A percentile compares a stretch with the other conserved stretches of the same genome.
Evolutionary conservation across 2,888 invertebrate genomes (phyloP).

Genomic region (Pyrgus malvae): DNA sequence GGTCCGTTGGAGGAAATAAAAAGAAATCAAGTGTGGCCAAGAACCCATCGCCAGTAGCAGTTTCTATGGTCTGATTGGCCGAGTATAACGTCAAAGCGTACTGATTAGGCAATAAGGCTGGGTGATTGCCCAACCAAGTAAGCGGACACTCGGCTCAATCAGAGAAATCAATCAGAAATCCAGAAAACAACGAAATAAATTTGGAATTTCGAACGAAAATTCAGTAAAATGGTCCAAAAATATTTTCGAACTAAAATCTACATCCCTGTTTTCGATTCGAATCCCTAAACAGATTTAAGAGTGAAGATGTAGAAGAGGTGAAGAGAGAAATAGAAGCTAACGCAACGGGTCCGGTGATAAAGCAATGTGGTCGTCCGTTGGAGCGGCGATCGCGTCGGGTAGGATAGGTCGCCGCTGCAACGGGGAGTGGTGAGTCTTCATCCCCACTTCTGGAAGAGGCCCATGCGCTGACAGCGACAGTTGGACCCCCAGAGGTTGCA

Average conservation of each 20-base stretch:
- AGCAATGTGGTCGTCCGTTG: constrained; percentile 62
- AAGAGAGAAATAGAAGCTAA: constrained; percentile 43
- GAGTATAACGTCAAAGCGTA: constrained; percentile 68
- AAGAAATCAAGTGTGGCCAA: constrained; percentile 44
- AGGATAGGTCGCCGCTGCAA: constrained; percentile 66
- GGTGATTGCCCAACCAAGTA: constrained; percentile 86
- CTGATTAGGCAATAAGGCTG: constrained; percentile 89
- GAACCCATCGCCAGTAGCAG: constrained; percentile 61
- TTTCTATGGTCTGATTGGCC: constrained; percentile 60
- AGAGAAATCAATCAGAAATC: constrained; percentile 61
- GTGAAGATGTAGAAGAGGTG: constrained; percentile 39
- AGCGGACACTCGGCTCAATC: constrained; percentile 77
- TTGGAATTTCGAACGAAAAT: constrained; percentile 39
- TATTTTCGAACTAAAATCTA: constrained; percentile 72
- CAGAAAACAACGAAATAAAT: constrained; percentile 38
- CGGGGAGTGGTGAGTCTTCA: constrained; percentile 54
- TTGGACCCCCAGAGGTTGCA: constrained; percentile 95
- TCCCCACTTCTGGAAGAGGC: constrained; percentile 94
- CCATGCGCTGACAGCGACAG: constrained; percentile 93
- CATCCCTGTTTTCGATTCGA: constrained; percentile 74
- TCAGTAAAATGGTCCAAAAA: constrained; percentile 74
- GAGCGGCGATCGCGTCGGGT: constrained; percentile 71
- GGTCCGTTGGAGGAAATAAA: constrained; percentile 52
- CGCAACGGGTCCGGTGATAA: constrained; percentile 67
- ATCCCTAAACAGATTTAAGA: constrained; percentile 45